These are phyloP conservation scores for Oryctolagus cuniculus DNA, from an alignment of 2,113 vertebrate genomes.

Conservation along the genomic window DNA sequence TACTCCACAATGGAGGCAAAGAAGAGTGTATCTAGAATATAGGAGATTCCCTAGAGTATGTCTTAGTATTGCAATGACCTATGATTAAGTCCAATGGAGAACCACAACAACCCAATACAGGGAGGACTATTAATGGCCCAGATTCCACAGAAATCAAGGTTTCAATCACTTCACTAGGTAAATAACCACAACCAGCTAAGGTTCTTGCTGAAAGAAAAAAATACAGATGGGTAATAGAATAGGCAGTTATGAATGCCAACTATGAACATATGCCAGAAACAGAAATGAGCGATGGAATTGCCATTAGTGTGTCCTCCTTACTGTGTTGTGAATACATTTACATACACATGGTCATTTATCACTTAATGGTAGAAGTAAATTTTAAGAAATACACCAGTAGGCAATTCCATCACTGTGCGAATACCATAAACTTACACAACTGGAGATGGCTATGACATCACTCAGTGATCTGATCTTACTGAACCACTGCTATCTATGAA, in stretches of 20 bases:
- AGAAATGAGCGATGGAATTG: not conserved
- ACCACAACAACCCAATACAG: not conserved
- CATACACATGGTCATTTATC: too few relatives aligned
- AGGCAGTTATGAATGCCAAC: not conserved
- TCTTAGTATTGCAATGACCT: not conserved
- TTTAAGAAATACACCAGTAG: too few relatives aligned
- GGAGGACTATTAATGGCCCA: not conserved
- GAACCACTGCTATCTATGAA: too few relatives aligned
- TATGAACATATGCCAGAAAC: not conserved
- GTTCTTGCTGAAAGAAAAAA: not conserved
- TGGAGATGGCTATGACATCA: too few relatives aligned
- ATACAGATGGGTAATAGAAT: not conserved
- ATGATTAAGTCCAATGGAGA: not conserved
- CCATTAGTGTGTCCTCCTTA: not conserved
- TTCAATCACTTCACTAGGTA: not conserved
- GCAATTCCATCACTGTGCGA: too few relatives aligned
- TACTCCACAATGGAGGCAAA: not conserved
- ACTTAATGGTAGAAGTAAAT: too few relatives aligned
- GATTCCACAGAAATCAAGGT: not conserved
- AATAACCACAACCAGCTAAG: not conserved
- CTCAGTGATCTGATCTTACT: too few relatives aligned
- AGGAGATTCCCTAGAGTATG: not conserved
- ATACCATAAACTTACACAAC: too few relatives aligned
- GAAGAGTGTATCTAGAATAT: not conserved
- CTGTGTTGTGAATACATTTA: not conserved